Evolutionary conservation across 1,140 invertebrate genomes (phyloP).

Genomic region (Teleogryllus occipitalis): DNA sequence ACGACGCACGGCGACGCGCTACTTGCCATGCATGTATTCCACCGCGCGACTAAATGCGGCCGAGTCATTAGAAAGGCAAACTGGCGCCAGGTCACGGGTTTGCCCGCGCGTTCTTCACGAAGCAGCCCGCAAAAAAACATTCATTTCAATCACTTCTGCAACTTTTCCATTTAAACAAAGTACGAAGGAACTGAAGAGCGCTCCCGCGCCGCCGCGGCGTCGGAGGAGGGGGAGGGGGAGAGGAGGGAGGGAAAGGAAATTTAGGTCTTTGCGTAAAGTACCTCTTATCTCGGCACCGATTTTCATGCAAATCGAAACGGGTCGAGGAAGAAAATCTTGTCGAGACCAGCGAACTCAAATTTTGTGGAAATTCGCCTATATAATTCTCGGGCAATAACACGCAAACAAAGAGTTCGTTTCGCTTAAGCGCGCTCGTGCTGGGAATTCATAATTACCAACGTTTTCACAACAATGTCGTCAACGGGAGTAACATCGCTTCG

Average conservation of each 20-base stretch:
- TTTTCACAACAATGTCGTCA: not conserved
- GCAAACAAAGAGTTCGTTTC: not conserved
- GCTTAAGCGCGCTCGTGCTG: not conserved
- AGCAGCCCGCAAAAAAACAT: not conserved
- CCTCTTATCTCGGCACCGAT: not conserved
- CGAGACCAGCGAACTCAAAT: not conserved
- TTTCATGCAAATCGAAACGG: constrained; percentile 4
- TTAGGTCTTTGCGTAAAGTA: constrained; percentile 4
- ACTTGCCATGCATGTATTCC: not conserved
- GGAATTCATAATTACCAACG: not conserved
- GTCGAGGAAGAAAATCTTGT: not conserved
- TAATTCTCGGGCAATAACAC: not conserved
- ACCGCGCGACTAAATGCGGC: not conserved
- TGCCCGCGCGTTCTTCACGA: not conserved
- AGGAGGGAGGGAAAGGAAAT: not conserved
- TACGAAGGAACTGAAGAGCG: not conserved
- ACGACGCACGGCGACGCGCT: too few relatives aligned
- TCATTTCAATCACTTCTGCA: not conserved
- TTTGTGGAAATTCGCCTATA: constrained; percentile 1
- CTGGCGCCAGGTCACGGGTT: not conserved
- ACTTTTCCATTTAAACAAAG: constrained; percentile 5
- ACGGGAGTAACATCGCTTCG: not conserved
- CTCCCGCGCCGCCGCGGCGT: not conserved
- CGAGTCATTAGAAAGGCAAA: constrained; percentile 4
- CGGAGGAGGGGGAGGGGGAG: not conserved